These are phyloP conservation scores for Channa maculata DNA, from an alignment of 2,113 vertebrate species.

Conservation along the genomic window DNA sequence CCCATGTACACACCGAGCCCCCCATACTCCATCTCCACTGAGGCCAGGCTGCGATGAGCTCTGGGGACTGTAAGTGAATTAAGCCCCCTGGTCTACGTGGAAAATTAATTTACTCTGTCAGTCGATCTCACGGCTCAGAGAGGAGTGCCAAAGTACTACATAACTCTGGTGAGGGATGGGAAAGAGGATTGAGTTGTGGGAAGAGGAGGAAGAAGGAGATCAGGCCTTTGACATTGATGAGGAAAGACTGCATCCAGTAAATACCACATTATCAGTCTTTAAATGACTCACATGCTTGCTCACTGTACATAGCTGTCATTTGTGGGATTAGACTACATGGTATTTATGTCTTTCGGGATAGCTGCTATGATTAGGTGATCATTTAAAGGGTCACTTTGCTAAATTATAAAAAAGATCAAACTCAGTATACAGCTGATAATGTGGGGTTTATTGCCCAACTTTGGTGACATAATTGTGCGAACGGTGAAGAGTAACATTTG, in stretches of 20 bases:
- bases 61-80: slow-evolving; percentile 54
- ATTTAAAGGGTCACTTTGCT: too few relatives aligned
- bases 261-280: background rate
- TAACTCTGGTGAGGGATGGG: slow-evolving; percentile 20
- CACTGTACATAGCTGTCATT: too few relatives aligned
- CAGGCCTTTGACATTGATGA: background rate
- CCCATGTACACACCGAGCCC: slow-evolving; percentile 2
- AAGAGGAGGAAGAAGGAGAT: slow-evolving; percentile 12
- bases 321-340: background rate
- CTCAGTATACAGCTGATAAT: too few relatives aligned
- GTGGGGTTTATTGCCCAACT: background rate
- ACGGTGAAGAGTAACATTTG: background rate
- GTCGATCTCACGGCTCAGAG: slow-evolving; percentile 33
- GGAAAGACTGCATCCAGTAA: background rate
- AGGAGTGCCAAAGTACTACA: slow-evolving; percentile 7
- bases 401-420: too few relatives aligned
- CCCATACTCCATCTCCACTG: slow-evolving; percentile 9
- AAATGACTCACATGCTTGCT: background rate
- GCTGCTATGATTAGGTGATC: too few relatives aligned
- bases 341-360: too few relatives aligned
- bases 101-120: slow-evolving; percentile 61
- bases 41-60: slow-evolving; percentile 32
- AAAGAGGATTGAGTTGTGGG: slow-evolving; percentile 4
- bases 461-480: too few relatives aligned
- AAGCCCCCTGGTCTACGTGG: slow-evolving; percentile 43